Base-by-base conservation (phyloP, 2,113 vertebrate genomes). In the Myrmecophaga tridactyla region DNA sequence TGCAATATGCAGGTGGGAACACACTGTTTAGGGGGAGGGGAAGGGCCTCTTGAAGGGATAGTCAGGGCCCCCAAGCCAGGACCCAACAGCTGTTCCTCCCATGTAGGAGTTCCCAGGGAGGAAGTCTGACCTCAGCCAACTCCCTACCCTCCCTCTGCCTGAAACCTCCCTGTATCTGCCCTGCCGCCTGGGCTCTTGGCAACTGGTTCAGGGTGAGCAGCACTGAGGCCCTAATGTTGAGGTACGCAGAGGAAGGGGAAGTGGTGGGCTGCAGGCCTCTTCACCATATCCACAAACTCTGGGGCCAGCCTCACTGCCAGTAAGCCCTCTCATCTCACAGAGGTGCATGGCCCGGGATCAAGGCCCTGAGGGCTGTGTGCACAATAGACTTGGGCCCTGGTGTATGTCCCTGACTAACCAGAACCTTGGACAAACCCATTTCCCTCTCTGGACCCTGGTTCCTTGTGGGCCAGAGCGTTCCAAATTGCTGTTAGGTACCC, bases 81-180 rank as follows among this genome's bases (percentile, higher is more conserved):
- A 27, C 60, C 53, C 29, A 73, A 21, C 72, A 94, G 86, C 93
- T 96, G 76, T 18, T 76, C 48, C 5, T 43, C 34, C 62, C 58
- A 39, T 18, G 7, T 14, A 77, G 31, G 1, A 20, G 69, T 51
- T 18, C 39, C 75, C 31, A 67, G 78, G 70, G 51, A 67, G 29
- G 81, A 93, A 92, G 58, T 21, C 25, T 85, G 67, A 21, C 90
- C 83, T 88, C 53, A 46, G 31, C 53, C 92, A 76, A 92, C 41
- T 75, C 43, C 39, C 21, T 56, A 7, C 7, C n/a, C 5, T n/a
- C 31, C 67, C 14, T 46, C 31, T 48, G 29, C 72, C 60, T n/a
- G 21, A 85, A 86, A 76, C 80, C 31, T 36, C 58, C 81, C 5
- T 43, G 8, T 60, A 31, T 89, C 56, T 34, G 46, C 60, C 17